Base-by-base conservation (phyloP, 2,888 invertebrate species). In the Polyploca ridens region DNA sequence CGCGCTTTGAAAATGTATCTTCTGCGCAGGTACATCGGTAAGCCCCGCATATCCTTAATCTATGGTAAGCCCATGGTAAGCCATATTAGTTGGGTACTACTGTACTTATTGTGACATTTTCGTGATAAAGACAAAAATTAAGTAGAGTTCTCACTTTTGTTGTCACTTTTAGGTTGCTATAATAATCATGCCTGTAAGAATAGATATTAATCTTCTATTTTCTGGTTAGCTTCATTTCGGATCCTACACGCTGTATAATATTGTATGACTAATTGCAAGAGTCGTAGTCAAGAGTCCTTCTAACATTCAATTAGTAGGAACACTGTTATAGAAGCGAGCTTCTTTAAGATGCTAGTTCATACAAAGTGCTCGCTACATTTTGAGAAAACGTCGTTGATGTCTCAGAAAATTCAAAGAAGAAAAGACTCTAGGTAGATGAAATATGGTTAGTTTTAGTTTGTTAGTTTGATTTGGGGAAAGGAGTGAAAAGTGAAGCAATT, bases 401-500 rank as follows among this genome's bases (percentile, higher is more conserved):
- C 41, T 61, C 65, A 49, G 58, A 27, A 62, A 69, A 68, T 61
- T 44, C 59, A 10, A 41, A 59, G 64, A 54, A 72, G 68, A 62
- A 61, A 60, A n/a, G 63, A 62, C 54, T 57, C 63, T 67, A 64
- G 60, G 41, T 38, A 58, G 11, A 64, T 66, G 58, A 33, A 63
- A 64, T 44, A 3, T 5, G n/a, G 5, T 19, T 3, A 13, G 2
- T 11, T 62, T 73, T 72, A 19, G 60, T 64, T 69, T 66, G 63
- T 27, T 49, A 19, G 19, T 3, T 0, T 33, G 54, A 63, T 69
- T 69, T 71, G 66, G 63, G 62, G 70, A 71, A 77, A 75, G 76
- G 81, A 78, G 76, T 82, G 82, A 79, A 86, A 82, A 83, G 85
- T 82, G 82, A 79, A 85, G 86, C 78, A 84, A 89, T 88, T 88